Conservation (phyloP, 2,113 vertebrate species). For the Neolamprologus sp. region DNA sequence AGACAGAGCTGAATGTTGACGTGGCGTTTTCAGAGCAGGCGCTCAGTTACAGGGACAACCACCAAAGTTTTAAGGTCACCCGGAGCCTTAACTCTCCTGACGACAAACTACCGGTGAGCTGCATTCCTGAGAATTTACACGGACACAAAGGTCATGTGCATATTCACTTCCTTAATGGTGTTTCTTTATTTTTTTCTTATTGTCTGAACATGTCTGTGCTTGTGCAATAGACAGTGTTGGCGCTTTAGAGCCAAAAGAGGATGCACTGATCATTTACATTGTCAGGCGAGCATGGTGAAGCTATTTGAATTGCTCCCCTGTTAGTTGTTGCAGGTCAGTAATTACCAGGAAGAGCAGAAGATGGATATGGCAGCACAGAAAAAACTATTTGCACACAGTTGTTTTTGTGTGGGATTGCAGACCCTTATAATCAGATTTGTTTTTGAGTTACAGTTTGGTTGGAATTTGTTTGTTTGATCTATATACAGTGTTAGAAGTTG, state of each 20-base stretch:
- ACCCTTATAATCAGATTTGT: neutral
- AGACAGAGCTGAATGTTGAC: slow-evolving; percentile 86
- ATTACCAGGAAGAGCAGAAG: neutral
- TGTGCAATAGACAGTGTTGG: neutral
- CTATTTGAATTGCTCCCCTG: neutral
- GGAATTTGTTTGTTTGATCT: neutral
- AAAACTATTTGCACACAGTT: neutral
- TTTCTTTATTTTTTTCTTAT: neutral
- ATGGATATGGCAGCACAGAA: neutral
- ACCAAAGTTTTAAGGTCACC: slow-evolving; percentile 61
- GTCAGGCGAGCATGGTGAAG: neutral
- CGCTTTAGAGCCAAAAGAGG: neutral
- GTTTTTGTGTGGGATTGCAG: rapidly evolving
- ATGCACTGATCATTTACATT: neutral
- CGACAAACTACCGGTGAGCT: slow-evolving; percentile 81
- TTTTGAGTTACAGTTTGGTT: neutral
- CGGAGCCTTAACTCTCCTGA: slow-evolving; percentile 54
- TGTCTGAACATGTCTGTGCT: neutral
- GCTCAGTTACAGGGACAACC: slow-evolving; percentile 73
- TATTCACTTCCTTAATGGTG: neutral
- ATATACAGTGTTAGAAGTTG: neutral
- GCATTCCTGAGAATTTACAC: neutral
- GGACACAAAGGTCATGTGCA: neutral
- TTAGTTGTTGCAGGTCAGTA: neutral
- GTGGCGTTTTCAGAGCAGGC: slow-evolving; percentile 94